Percentiles rank a stretch among this genome's conserved stretches.
Evolutionary conservation across 35 echinoderm and acorn worm genomes (phyloP).

Genomic region (Diadema setosum): DNA sequence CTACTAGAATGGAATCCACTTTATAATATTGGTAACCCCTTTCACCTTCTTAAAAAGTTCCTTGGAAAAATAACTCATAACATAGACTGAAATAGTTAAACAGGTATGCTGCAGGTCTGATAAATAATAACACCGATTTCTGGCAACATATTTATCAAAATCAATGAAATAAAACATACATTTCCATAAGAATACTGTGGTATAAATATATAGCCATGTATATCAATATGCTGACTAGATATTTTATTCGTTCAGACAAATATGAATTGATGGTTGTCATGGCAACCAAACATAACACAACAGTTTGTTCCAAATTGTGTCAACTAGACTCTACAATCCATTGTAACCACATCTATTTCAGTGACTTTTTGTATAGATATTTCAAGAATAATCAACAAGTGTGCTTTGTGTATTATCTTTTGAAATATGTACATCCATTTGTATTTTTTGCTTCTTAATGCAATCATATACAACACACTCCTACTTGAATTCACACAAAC

Average conservation of each 20-base stretch:
- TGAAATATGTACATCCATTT: constrained; percentile 7
- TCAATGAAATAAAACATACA: neutral
- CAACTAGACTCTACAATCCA: no score
- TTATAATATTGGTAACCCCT: no score
- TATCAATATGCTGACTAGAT: constrained; percentile 4
- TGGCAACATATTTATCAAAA: neutral
- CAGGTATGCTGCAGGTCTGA: neutral
- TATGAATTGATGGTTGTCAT: no score
- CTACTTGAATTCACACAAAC: neutral
- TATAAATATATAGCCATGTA: constrained; percentile 19
- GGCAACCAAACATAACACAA: no score
- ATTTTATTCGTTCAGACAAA: neutral
- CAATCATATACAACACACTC: constrained; percentile 9
- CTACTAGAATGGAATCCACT: no score
- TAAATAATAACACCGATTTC: constrained; percentile 17
- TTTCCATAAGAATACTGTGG: constrained; percentile 15
- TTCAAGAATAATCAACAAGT: constrained; percentile 2
- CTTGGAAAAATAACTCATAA: no score
- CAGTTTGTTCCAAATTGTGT: no score
- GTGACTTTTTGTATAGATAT: constrained; percentile 24
- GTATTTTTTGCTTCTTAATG: no score
- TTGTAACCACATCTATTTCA: constrained; percentile 1
- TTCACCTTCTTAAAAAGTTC: no score
- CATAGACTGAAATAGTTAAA: neutral
- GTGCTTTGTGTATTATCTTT: constrained; percentile 1